These are phyloP conservation scores for Megaceryle alcyon DNA, from an alignment of 2,797 vertebrate species.

Conservation along the genomic window DNA sequence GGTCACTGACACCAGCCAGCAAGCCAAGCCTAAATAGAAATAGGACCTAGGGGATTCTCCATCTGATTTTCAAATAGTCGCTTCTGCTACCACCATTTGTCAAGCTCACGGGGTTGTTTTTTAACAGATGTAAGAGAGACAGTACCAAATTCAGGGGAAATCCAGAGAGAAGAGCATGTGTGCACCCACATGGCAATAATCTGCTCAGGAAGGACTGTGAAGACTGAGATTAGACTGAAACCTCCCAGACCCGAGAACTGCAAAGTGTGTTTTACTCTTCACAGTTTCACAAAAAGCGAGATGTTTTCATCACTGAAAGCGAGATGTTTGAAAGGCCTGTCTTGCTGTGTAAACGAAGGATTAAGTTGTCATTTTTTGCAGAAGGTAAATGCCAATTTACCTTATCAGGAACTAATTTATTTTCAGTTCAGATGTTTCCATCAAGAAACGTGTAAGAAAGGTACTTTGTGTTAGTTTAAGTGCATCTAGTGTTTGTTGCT, in stretches of 20 bases:
- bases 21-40: not conserved
- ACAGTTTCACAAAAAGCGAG: not conserved
- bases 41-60: not conserved
- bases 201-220: not conserved
- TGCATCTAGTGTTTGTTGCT: not conserved
- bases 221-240: not conserved
- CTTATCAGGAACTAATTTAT: not conserved
- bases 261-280: not conserved
- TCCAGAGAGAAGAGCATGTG: not conserved
- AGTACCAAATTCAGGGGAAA: not conserved
- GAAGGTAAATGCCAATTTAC: not conserved
- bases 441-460: not conserved
- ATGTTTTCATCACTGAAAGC: accelerated
- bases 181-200: not conserved
- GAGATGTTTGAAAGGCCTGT: not conserved
- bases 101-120: not conserved
- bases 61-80: not conserved
- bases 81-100: not conserved
- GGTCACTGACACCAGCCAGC: not conserved
- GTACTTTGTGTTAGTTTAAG: not conserved
- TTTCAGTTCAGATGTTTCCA: not conserved
- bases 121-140: not conserved
- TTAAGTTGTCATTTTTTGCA: not conserved
- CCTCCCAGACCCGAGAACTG: not conserved
- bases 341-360: not conserved